Percentiles rank a stretch among this genome's conserved stretches.
These are phyloP conservation scores for Noctua comes DNA, from an alignment of 2,888 invertebrate species.

Conservation along the genomic window DNA sequence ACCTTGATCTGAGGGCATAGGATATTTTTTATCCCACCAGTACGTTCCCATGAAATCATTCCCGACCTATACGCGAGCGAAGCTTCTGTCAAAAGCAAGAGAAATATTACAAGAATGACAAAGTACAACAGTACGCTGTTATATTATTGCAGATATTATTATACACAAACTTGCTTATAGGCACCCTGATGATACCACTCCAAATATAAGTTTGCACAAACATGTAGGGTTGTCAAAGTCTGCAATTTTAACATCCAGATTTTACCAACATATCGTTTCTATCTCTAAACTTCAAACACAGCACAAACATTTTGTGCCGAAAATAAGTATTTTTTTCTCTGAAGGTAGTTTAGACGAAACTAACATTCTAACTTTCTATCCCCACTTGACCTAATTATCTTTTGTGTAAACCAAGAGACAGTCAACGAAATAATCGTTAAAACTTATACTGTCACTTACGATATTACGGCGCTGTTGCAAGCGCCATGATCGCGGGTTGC, in stretches of 20 bases:
- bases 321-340: not conserved
- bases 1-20: not conserved
- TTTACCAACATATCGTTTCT: not conserved
- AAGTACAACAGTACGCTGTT: conserved; percentile 40
- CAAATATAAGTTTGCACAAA: conserved; percentile 69
- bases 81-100: not conserved
- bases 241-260: not conserved
- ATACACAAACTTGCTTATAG: conserved; percentile 64
- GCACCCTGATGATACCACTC: conserved; percentile 66
- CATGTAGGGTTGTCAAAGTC: conserved; percentile 62
- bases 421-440: not conserved
- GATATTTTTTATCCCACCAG: not conserved
- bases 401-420: not conserved
- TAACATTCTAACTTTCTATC: not conserved
- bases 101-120: conserved; percentile 36
- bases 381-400: not conserved
- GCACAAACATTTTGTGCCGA: not conserved
- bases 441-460: too few species aligned
- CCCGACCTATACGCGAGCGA: not conserved
- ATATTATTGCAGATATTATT: conserved; percentile 64
- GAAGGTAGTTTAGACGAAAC: not conserved
- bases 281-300: not conserved
- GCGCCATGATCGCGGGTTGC: too few species aligned
- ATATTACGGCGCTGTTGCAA: too few species aligned
- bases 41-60: not conserved